These are phyloP conservation scores for Candidula unifasciata DNA, from an alignment of 2,888 invertebrate species.

Conservation along the genomic window DNA sequence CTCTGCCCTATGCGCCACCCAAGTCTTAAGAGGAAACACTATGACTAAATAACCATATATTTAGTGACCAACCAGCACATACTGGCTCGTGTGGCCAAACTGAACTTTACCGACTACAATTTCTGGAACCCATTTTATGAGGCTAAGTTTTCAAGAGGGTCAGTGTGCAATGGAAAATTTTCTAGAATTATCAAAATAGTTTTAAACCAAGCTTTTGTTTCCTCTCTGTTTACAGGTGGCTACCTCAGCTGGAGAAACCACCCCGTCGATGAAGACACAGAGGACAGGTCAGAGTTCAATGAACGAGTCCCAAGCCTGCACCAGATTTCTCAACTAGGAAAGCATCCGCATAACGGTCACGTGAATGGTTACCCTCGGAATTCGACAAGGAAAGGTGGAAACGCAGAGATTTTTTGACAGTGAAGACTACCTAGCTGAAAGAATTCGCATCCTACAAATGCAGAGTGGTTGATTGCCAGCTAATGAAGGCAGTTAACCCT, in stretches of 20 bases:
- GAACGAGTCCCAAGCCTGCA: conserved; percentile 43
- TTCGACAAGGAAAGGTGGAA: background rate
- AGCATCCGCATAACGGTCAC: background rate
- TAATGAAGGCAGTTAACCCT: too few species aligned
- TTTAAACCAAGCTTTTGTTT: background rate
- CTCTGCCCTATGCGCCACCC: too few species aligned
- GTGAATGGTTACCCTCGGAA: conserved; percentile 27
- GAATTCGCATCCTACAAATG: background rate
- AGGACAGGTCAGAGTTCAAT: conserved; percentile 52
- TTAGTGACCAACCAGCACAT: too few species aligned
- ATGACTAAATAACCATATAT: too few species aligned
- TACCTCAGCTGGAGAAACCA: conserved; percentile 58
- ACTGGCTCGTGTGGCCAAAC: too few species aligned
- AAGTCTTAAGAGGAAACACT: too few species aligned
- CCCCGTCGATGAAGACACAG: conserved; percentile 52
- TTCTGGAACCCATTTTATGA: too few species aligned
- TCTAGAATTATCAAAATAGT: too few species aligned
- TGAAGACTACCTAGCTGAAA: background rate
- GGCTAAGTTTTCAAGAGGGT: too few species aligned
- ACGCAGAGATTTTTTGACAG: conserved; percentile 46
- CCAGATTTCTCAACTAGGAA: conserved; percentile 35
- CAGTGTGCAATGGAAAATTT: too few species aligned
- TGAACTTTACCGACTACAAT: too few species aligned
- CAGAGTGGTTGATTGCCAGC: too few species aligned
- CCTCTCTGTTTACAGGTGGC: conserved; percentile 37